These are phyloP conservation scores for Sclerurus mexicanus DNA, from an alignment of 2,113 vertebrate genomes.

Conservation along the genomic window DNA sequence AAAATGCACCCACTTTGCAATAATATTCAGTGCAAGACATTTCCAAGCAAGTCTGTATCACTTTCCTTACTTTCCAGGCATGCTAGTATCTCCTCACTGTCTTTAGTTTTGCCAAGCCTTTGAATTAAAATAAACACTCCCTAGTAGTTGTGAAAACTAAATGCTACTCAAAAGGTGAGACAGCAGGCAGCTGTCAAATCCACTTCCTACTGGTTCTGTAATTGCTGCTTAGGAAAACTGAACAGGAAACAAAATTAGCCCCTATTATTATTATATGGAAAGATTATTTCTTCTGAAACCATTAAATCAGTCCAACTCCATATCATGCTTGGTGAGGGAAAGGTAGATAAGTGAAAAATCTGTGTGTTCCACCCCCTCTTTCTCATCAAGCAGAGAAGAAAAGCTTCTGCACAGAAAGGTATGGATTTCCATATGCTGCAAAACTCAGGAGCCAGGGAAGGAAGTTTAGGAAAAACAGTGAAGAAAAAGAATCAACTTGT, in stretches of 20 bases:
- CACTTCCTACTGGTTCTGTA: neutral
- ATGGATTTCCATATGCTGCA: neutral
- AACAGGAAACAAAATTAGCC: constrained; percentile 11
- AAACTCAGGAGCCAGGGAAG: neutral
- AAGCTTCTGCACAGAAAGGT: neutral
- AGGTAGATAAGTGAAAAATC: neutral
- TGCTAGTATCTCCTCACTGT: neutral
- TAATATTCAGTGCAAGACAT: neutral
- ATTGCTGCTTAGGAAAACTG: constrained; percentile 1
- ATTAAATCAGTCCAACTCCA: neutral
- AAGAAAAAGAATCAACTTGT: neutral
- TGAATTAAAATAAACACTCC: neutral
- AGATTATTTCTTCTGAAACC: constrained; percentile 10
- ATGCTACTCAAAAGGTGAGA: constrained; percentile 7
- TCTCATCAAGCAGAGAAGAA: constrained; percentile 1
- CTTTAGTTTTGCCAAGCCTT: neutral
- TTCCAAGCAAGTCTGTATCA: neutral
- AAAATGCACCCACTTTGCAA: neutral
- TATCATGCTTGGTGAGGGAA: neutral
- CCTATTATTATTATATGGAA: neutral
- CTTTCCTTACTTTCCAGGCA: neutral
- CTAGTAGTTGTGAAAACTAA: constrained; percentile 1
- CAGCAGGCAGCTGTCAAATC: constrained; percentile 33
- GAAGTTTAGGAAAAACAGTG: neutral
- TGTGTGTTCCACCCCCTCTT: neutral